Base-by-base conservation (phyloP, 2,888 invertebrate genomes). In the Agonopterix alstromeriana region DNA sequence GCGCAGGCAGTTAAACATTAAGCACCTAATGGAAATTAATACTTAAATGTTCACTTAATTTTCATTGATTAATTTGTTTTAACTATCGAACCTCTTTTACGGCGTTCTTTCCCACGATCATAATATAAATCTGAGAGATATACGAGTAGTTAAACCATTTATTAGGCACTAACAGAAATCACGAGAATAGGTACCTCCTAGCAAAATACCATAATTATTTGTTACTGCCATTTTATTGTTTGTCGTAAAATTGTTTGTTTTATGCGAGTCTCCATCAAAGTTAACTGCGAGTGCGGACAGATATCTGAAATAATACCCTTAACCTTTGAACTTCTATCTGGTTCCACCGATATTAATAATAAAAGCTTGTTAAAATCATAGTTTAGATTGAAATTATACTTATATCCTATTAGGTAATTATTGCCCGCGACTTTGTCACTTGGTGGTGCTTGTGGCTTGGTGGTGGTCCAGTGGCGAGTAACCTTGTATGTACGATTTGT, bases 171-270 rank as follows among this genome's bases (percentile, higher is more conserved):
- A 57, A 58, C 58, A 55, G 57, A 62, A 59, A 61, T 59, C 53
- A 54, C 49, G 43, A 49, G 55, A 55, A 60, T 53, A 57, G 42
- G 12, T 14, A 42, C 63, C 38, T 42, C 27, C 63, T 63, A 55
- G 67, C 67, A 66, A 67, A 67, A 66, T 61, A 59, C 57, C 56
- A 57, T 63, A 60, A 70, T 67, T 69, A 65, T 63, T 58, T 57
- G 57, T 53, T 46, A 57, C 54, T 48, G 50, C 55, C 54, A 52
- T 64, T 73, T 72, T 71, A 75, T 64, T 62, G 61, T 51, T 40
- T 38, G 62, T 58, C 61, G 59, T 73, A 71, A 76, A 75, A 55
- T 58, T 62, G 60, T 69, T 67, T 64, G 61, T 64, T 73, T 60
- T 67, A 68, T 67, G 62, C 54, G 47, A 48, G 56, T 62, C 65